phyloP scores from a whole-genome alignment of 2,888 invertebrate species.

The Tricholauxania praeusta region DNA sequence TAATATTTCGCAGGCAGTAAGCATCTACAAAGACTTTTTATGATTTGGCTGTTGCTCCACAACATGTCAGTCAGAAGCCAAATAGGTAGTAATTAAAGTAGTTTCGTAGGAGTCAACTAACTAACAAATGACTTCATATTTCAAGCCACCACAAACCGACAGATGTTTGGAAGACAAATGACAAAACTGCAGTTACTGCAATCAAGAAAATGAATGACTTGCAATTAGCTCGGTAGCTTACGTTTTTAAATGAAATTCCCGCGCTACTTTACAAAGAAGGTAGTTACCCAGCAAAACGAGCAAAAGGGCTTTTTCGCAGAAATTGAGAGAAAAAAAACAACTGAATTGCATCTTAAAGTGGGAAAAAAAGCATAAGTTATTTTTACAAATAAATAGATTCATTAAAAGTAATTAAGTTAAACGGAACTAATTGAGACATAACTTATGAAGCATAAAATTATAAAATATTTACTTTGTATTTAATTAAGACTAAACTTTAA shows the following conservation, averaged over 20 bases:
- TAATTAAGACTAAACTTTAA: not conserved
- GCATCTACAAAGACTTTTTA: too few relatives aligned
- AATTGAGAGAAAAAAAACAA: not conserved
- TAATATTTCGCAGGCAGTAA: too few relatives aligned
- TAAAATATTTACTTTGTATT: not conserved
- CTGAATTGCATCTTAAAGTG: not conserved
- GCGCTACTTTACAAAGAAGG: too few relatives aligned
- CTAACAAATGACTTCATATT: constrained; percentile 23
- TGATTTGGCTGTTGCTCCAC: constrained; percentile 14
- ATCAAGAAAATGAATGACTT: constrained; percentile 10
- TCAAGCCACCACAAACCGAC: not conserved
- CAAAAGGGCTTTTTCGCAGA: not conserved
- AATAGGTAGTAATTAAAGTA: constrained; percentile 32
- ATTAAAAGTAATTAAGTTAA: constrained; percentile 13
- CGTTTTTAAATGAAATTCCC: too few relatives aligned
- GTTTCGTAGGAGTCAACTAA: constrained; percentile 23
- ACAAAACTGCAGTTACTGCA: not conserved
- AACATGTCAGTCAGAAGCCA: constrained; percentile 2
- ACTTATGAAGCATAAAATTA: not conserved
- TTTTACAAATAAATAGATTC: not conserved
- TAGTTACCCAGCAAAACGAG: not conserved
- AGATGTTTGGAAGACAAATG: not conserved
- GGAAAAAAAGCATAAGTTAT: not conserved
- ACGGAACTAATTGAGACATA: constrained; percentile 14
- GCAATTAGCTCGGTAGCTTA: not conserved